Evolutionary conservation across 2,797 vertebrate genomes (phyloP), one percentile per base, ranked within the genome.

Genomic region (Falco cherrug): DNA sequence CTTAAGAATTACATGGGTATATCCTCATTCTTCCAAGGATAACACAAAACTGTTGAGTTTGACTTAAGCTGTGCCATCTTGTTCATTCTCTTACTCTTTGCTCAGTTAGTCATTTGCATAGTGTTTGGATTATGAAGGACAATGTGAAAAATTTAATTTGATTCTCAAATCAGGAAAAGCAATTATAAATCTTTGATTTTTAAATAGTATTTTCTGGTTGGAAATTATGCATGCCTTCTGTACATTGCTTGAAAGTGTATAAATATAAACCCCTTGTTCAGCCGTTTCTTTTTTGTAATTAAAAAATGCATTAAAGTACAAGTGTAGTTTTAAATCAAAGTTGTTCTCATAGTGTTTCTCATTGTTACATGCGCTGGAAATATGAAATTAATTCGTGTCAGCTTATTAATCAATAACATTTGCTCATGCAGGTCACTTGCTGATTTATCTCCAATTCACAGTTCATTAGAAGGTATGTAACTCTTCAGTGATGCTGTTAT

Each of bases 391-490:
- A 91, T 96, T 96, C 31, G 54, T 76, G 81, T 70, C 93, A 94
- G 67, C n/a, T 87, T 96, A 95, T 92, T 97, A 96, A 97, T 97
- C 95, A 93, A 43, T 90, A 67, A 35, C 94, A 93, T 97, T 97
- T 97, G 71, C 83, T 96, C 95, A 45, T 69, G 75, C 96, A 97
- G 96, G 96, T 94, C 81, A 79, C 86, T 97, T 61, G 90, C 70
- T 96, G 95, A 94, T 93, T 92, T 91, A 73, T 96, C 92, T 95
- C 77, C 85, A 77, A 61, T 94, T 93, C 91, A 48, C 69, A 91
- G 86, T 89, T 94, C 81, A 26, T 89, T 85, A 83, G 81, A 85
- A 97, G 92, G 91, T 92, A 81, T 41, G 87, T 87, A 96, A 69
- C 86, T 86, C 61, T 39, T 87, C 71, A 59, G 88, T 93, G 93